Conservation (phyloP, 2,888 invertebrate genomes). For the Archaeoteleia sp. region DNA sequence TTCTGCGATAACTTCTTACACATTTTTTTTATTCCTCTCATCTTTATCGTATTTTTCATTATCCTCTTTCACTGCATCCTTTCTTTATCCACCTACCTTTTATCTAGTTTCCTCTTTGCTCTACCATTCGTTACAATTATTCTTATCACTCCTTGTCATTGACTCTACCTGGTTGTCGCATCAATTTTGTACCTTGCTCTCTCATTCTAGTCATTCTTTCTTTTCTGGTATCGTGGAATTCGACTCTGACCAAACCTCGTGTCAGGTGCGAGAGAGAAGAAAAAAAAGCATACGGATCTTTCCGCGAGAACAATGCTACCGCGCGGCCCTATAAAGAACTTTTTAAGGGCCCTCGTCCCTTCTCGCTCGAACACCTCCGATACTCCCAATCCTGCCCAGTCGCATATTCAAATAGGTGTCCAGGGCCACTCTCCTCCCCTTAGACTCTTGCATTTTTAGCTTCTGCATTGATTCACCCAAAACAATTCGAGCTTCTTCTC, state of each 20-base stretch:
- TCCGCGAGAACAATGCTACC: conserved; percentile 59
- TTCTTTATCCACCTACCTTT: conserved; percentile 17
- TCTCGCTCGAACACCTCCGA: conserved; percentile 41
- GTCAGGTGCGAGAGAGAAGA: conserved; percentile 32
- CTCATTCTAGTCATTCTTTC: no score
- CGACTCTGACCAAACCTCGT: conserved; percentile 30
- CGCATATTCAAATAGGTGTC: conserved; percentile 52
- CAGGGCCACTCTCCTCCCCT: conserved; percentile 16
- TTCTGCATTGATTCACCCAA: conserved; percentile 32
- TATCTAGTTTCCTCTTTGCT: conserved; percentile 27
- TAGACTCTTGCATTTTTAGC: conserved; percentile 6
- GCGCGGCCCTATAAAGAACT: conserved; percentile 31
- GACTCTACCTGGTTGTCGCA: no score
- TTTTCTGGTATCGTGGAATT: conserved; percentile 30
- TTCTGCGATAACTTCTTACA: conserved; percentile 48
- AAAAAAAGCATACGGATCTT: conserved; percentile 45
- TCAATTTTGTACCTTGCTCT: no score
- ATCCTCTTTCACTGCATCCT: no score
- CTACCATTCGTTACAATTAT: conserved; percentile 22
- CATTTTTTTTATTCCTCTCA: conserved; percentile 38
- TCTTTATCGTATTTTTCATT: no score
- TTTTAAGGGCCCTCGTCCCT: conserved; percentile 40
- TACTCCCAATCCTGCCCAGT: conserved; percentile 29
- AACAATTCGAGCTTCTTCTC: no score
- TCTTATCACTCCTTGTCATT: conserved; percentile 9